A percentile compares a stretch with the other conserved stretches of the same genome.
Conservation (phyloP, 2,113 vertebrate species). For the Aegithalos caudatus region DNA sequence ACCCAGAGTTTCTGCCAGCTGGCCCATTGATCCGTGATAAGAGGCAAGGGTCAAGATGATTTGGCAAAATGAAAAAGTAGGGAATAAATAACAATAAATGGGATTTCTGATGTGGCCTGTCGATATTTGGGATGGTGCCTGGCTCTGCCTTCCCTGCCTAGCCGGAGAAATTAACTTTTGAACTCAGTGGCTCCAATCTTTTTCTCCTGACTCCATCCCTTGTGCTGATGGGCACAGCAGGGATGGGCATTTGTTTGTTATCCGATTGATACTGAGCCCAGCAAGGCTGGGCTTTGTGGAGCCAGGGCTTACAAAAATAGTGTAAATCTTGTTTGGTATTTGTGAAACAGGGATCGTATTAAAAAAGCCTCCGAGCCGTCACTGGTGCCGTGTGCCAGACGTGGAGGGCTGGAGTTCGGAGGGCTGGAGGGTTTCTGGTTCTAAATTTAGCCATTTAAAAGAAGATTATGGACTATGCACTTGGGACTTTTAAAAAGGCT, state of each 20-base stretch:
- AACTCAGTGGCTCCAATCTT: not conserved
- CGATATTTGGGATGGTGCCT: not conserved
- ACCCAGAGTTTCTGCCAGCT: not conserved
- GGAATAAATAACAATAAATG: not conserved
- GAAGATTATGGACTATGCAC: conserved; percentile 69
- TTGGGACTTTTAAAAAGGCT: conserved; percentile 74
- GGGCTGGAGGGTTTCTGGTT: conserved; percentile 36
- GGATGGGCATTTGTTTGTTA: not conserved
- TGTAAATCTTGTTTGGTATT: not conserved
- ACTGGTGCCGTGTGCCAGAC: not conserved
- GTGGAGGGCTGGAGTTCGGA: not conserved
- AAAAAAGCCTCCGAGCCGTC: not conserved
- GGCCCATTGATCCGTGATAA: not conserved
- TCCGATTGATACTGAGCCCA: not conserved
- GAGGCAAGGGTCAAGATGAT: conserved; percentile 14
- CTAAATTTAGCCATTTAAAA: conserved; percentile 76
- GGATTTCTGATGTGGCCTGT: not conserved
- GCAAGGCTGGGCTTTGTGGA: not conserved
- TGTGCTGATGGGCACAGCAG: not conserved
- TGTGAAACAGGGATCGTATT: not conserved
- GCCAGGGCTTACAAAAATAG: not conserved
- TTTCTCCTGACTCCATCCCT: not conserved
- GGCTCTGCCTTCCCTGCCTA: not conserved
- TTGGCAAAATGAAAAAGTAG: not conserved
- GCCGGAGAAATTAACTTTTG: not conserved